Conservation (phyloP, 2,888 invertebrate species). For the Pammene fasciana region DNA sequence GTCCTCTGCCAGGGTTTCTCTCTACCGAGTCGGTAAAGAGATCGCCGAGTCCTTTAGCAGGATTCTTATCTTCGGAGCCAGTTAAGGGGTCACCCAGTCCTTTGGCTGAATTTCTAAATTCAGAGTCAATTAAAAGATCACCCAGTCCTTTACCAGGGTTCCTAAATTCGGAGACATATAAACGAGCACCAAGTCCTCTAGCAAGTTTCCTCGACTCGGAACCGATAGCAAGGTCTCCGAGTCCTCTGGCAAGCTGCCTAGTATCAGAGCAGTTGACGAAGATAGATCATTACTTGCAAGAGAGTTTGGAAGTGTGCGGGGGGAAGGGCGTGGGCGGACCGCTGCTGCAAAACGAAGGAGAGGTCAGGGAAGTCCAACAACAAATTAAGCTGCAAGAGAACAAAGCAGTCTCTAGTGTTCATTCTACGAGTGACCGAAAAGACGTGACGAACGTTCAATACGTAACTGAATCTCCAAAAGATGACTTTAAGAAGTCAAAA, state of each 20-base stretch:
- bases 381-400: slow-evolving; percentile 44
- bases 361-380: slow-evolving; percentile 46
- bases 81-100: not conserved
- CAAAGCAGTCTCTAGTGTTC: slow-evolving; percentile 45
- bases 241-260: slow-evolving; percentile 67
- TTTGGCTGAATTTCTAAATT: slow-evolving; percentile 9
- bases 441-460: slow-evolving; percentile 41
- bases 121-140: slow-evolving; percentile 45
- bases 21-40: slow-evolving; percentile 14
- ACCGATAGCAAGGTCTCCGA: slow-evolving; percentile 55
- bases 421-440: slow-evolving; percentile 45
- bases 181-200: slow-evolving; percentile 64
- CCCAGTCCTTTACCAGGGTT: slow-evolving; percentile 19
- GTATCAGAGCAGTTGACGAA: slow-evolving; percentile 73
- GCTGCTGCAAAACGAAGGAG: slow-evolving; percentile 45
- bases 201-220: slow-evolving; percentile 65
- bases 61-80: slow-evolving; percentile 6
- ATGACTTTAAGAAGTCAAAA: slow-evolving; percentile 51
- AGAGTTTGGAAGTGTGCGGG: slow-evolving; percentile 70
- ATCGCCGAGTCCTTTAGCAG: slow-evolving; percentile 6
- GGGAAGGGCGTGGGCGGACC: slow-evolving; percentile 46
- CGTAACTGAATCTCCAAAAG: slow-evolving; percentile 42
- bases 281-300: slow-evolving; percentile 75
- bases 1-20: slow-evolving; percentile 9
- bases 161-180: slow-evolving; percentile 47